A percentile compares a stretch with the other conserved stretches of the same genome.
These are phyloP conservation scores for Actenoides lindsayi DNA, from an alignment of 2,113 vertebrate genomes.

Conservation along the genomic window DNA sequence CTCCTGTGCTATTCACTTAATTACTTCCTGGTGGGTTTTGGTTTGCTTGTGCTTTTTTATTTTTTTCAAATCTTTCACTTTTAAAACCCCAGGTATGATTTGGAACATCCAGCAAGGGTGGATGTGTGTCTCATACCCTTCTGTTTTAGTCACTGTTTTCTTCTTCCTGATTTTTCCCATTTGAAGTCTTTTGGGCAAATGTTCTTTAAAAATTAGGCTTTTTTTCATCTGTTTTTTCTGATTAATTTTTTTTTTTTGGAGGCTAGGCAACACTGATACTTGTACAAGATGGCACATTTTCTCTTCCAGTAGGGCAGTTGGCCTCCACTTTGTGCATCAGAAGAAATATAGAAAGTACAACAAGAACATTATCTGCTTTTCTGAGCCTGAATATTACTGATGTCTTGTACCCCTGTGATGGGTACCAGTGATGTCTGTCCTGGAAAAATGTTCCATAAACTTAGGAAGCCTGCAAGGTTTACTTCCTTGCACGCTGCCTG, in stretches of 20 bases:
- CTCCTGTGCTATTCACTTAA: background rate
- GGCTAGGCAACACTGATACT: background rate
- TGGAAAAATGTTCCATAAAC: background rate
- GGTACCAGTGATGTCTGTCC: background rate
- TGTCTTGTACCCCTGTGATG: background rate
- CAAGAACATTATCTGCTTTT: background rate
- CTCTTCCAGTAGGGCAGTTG: background rate
- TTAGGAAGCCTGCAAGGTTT: background rate
- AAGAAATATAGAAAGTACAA: background rate
- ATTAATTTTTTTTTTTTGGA: background rate
- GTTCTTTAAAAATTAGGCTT: background rate
- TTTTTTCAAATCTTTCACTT: background rate
- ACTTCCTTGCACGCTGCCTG: background rate
- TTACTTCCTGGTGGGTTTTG: background rate
- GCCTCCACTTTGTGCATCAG: background rate
- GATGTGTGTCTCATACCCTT: background rate
- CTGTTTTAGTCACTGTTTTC: background rate
- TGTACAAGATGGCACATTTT: background rate
- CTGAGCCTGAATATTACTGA: background rate
- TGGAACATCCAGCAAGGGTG: background rate
- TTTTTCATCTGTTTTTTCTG: background rate
- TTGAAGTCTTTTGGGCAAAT: background rate
- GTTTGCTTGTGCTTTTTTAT: background rate
- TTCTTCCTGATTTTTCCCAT: background rate
- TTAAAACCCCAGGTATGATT: background rate